phyloP scores from a whole-genome alignment of 2,888 invertebrate genomes.

The Lochmaea capreae region DNA sequence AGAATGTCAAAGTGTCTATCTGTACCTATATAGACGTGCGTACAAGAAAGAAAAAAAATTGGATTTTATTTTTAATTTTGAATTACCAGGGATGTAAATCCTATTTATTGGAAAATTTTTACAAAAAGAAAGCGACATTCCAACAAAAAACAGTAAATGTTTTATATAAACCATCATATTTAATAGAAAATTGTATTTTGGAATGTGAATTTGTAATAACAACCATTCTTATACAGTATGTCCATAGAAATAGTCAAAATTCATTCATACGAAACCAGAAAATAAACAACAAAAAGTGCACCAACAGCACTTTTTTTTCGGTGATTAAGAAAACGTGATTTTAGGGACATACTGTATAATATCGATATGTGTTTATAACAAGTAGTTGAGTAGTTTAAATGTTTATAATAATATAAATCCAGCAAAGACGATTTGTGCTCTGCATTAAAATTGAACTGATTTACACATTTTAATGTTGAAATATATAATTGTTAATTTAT shows the following conservation, averaged over 20 bases:
- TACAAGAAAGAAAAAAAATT: no score
- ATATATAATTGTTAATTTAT: constrained; percentile 58
- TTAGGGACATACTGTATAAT: constrained; percentile 21
- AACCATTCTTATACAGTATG: constrained; percentile 1
- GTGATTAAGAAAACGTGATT: background rate
- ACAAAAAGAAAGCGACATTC: constrained; percentile 25
- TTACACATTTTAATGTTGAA: constrained; percentile 62
- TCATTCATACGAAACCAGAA: background rate
- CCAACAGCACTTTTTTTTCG: background rate
- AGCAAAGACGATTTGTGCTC: constrained; percentile 45
- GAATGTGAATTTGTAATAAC: constrained; percentile 20
- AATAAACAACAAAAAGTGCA: no score
- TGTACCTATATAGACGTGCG: no score
- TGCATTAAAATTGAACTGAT: constrained; percentile 60
- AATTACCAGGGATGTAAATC: background rate
- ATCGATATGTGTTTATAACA: constrained; percentile 58
- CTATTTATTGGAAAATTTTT: constrained; percentile 31
- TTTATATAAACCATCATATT: background rate
- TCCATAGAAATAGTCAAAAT: background rate
- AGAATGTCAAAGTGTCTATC: no score
- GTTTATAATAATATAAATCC: constrained; percentile 50
- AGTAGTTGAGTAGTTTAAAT: constrained; percentile 55
- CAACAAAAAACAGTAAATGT: constrained; percentile 5
- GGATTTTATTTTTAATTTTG: constrained; percentile 1
- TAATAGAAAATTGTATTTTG: constrained; percentile 11